Percentiles rank a stretch among this genome's conserved stretches.
phyloP scores from a whole-genome alignment of 2,888 invertebrate species.

The Chironomus riparius region DNA sequence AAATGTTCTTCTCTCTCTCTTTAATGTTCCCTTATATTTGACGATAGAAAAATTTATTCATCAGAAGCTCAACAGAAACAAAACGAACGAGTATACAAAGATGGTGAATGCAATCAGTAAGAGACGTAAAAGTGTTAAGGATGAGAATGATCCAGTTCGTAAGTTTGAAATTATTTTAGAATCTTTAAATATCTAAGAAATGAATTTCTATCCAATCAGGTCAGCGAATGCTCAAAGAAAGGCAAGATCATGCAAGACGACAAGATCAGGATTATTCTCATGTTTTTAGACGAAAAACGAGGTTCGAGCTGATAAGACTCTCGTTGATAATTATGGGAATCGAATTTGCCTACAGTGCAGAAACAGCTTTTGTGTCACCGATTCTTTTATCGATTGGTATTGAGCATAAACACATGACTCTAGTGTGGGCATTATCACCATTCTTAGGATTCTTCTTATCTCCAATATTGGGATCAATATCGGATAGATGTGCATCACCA shows the following conservation, averaged over 20 bases:
- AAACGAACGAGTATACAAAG: slow-evolving; percentile 22
- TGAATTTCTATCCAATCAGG: slow-evolving; percentile 31
- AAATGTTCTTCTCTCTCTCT: not conserved
- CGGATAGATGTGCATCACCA: slow-evolving; percentile 48
- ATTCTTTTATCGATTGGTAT: slow-evolving; percentile 52
- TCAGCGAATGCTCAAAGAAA: slow-evolving; percentile 39
- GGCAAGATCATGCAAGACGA: slow-evolving; percentile 39
- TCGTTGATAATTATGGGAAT: slow-evolving; percentile 33
- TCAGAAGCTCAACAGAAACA: slow-evolving; percentile 10
- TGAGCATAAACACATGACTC: slow-evolving; percentile 50
- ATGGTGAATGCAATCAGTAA: slow-evolving; percentile 13
- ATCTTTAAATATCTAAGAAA: not conserved
- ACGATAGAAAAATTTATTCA: slow-evolving; percentile 13
- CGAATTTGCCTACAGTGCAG: slow-evolving; percentile 53
- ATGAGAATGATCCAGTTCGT: slow-evolving; percentile 14
- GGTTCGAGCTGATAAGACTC: slow-evolving; percentile 38
- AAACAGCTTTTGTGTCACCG: slow-evolving; percentile 58
- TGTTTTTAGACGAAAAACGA: slow-evolving; percentile 39
- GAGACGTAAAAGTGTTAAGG: slow-evolving; percentile 8
- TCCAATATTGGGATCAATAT: slow-evolving; percentile 48
- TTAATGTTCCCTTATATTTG: not conserved
- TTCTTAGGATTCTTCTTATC: slow-evolving; percentile 41
- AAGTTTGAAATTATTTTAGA: not conserved
- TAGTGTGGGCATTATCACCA: slow-evolving; percentile 43
- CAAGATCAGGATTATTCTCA: slow-evolving; percentile 41